These are phyloP conservation scores for Euplexia lucipara DNA, from an alignment of 2,888 invertebrate species.

Conservation along the genomic window DNA sequence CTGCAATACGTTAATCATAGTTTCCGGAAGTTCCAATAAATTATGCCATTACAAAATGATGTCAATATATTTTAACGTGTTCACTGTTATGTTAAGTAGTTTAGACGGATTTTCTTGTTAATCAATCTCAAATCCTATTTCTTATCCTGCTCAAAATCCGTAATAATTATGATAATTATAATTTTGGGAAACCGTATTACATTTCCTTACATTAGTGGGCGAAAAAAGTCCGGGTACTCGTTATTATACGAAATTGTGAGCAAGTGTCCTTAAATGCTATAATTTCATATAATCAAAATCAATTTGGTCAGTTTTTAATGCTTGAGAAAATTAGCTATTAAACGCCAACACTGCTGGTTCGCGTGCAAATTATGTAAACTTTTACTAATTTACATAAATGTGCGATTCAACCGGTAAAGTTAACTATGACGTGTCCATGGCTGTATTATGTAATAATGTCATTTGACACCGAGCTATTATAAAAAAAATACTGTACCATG, in stretches of 20 bases:
- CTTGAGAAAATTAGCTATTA: constrained; percentile 57
- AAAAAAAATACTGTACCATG: neutral
- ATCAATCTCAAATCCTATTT: constrained; percentile 47
- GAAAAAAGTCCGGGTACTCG: constrained; percentile 43
- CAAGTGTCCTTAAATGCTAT: constrained; percentile 38
- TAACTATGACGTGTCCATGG: constrained; percentile 67
- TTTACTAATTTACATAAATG: constrained; percentile 76
- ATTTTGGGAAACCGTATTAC: constrained; percentile 39
- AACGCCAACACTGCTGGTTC: constrained; percentile 65
- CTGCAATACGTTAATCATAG: constrained; percentile 12
- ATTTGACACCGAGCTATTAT: constrained; percentile 40
- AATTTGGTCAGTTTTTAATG: constrained; percentile 43
- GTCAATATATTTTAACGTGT: constrained; percentile 6
- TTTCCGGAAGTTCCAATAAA: constrained; percentile 36
- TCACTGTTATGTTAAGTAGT: constrained; percentile 13
- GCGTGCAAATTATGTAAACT: constrained; percentile 65
- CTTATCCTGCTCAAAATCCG: constrained; percentile 57
- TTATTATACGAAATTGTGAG: constrained; percentile 47
- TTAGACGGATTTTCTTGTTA: constrained; percentile 8
- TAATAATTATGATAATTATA: constrained; percentile 36
- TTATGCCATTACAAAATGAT: constrained; percentile 9
- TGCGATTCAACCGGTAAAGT: constrained; percentile 67
- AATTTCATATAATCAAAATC: constrained; percentile 62
- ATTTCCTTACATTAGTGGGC: constrained; percentile 34
- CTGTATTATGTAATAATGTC: constrained; percentile 71